These are phyloP conservation scores for Pentalonia nigronervosa DNA, from an alignment of 1,140 invertebrate genomes.

Conservation along the genomic window DNA sequence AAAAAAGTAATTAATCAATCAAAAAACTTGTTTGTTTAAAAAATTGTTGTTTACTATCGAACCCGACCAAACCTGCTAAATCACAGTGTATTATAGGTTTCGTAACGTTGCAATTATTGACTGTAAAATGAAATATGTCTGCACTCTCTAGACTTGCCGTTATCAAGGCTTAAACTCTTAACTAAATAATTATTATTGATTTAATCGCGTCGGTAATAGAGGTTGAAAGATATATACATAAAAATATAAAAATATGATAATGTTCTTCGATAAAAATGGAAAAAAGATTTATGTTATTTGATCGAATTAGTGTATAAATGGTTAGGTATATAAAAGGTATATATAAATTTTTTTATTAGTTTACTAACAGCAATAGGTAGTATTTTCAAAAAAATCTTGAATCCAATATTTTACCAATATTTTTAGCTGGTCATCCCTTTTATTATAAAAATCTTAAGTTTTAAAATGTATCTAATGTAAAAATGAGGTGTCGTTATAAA, in stretches of 20 bases:
- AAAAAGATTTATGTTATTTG: background rate
- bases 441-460: background rate
- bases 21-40: background rate
- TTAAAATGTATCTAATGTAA: background rate
- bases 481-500: background rate
- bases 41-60: background rate
- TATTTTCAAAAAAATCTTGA: background rate
- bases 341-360: too few species aligned
- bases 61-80: background rate
- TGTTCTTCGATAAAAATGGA: background rate
- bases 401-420: background rate
- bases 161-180: background rate
- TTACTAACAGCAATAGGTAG: too few species aligned
- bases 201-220: background rate
- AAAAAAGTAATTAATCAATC: background rate
- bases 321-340: too few species aligned
- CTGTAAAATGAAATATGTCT: background rate
- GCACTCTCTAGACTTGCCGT: too few species aligned
- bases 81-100: background rate
- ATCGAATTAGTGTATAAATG: background rate
- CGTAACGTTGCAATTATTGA: background rate
- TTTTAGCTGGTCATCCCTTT: accelerated
- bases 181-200: background rate
- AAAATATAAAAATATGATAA: background rate
- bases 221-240: background rate